These are phyloP conservation scores for Enchytraeus crypticus DNA, from an alignment of 2,888 invertebrate genomes.

Conservation along the genomic window DNA sequence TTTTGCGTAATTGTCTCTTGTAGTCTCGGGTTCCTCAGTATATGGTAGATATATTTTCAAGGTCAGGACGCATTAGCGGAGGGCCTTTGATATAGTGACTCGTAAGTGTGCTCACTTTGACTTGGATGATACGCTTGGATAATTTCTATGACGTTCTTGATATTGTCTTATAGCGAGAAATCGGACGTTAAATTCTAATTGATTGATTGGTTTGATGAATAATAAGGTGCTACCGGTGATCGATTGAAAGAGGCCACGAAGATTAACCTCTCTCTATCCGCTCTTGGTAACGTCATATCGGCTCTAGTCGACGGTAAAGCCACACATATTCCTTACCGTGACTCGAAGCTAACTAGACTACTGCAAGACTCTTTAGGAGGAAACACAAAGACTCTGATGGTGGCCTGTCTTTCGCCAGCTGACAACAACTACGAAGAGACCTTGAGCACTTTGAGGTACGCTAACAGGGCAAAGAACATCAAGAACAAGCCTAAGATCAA, in stretches of 20 bases:
- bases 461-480: conserved; percentile 76
- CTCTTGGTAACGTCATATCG: conserved; percentile 78
- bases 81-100: no score
- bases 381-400: conserved; percentile 80
- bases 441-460: conserved; percentile 65
- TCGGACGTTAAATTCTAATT: no score
- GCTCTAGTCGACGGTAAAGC: conserved; percentile 70
- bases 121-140: no score
- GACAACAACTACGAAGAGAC: conserved; percentile 76
- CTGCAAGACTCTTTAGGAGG: conserved; percentile 56
- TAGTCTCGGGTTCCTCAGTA: no score
- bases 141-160: no score
- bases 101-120: no score
- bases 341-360: conserved; percentile 73
- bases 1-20: no score
- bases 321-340: conserved; percentile 69
- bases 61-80: no score
- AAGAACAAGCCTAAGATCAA: no score
- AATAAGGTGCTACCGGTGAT: conserved; percentile 67
- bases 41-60: no score
- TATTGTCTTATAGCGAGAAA: no score
- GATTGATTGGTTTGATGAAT: no score
- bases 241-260: conserved; percentile 80
- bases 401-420: conserved; percentile 73
- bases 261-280: conserved; percentile 76